A percentile compares a stretch with the other conserved stretches of the same genome.
phyloP scores from a whole-genome alignment of 1,140 invertebrate species.

The Drosophila lini region DNA sequence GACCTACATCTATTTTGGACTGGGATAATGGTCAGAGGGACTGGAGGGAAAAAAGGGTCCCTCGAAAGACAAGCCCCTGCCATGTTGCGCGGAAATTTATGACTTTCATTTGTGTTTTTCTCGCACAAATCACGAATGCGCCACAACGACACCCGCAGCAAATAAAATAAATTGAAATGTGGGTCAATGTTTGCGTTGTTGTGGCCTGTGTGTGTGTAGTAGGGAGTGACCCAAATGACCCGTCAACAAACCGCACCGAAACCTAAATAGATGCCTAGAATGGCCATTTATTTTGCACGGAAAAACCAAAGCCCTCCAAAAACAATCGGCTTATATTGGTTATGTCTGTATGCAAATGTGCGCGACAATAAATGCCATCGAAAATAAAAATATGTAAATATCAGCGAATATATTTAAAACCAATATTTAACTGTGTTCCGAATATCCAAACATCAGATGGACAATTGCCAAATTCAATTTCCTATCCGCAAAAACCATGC shows the following conservation, averaged over 20 bases:
- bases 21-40: conserved; percentile 3
- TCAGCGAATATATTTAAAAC: conserved; percentile 58
- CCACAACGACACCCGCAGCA: conserved; percentile 51
- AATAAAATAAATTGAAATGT: conserved; percentile 62
- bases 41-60: conserved; percentile 10
- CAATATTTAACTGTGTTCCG: conserved; percentile 54
- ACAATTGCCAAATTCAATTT: conserved; percentile 65
- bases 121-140: conserved; percentile 50
- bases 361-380: conserved; percentile 46
- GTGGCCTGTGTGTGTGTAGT: conserved; percentile 35
- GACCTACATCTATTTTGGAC: conserved; percentile 37
- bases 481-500: conserved; percentile 40
- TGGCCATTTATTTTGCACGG: conserved; percentile 45
- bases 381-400: conserved; percentile 64
- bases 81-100: conserved; percentile 60
- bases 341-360: conserved; percentile 9
- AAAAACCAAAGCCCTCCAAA: conserved; percentile 48
- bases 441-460: conserved; percentile 29
- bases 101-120: conserved; percentile 68
- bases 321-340: conserved; percentile 56
- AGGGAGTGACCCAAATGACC: conserved; percentile 40
- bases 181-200: conserved; percentile 67
- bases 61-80: conserved; percentile 4
- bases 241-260: conserved; percentile 27
- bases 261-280: conserved; percentile 29